A percentile compares a stretch with the other conserved stretches of the same genome.
Evolutionary conservation across 2,797 vertebrate genomes (phyloP).

Genomic region (Thripadectes ignobilis): DNA sequence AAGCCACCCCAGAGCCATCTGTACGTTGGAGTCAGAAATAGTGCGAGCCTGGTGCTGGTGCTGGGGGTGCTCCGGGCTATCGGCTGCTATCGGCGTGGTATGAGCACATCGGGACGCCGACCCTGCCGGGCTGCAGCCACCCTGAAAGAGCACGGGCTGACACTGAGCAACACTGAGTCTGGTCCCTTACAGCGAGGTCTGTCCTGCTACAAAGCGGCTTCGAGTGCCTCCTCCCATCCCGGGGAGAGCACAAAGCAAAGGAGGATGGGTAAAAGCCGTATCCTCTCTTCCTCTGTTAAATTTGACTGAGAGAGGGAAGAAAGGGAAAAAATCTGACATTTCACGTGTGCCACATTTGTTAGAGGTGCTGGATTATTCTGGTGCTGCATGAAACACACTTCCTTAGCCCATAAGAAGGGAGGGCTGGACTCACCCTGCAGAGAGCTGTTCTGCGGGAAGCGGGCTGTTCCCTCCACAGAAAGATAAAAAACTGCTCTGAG

Average conservation of each 20-base stretch:
- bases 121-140: background rate
- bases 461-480: background rate
- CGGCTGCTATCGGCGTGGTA: background rate
- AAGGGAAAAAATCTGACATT: background rate
- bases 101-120: background rate
- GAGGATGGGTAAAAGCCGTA: background rate
- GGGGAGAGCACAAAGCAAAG: fast-evolving
- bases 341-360: fast-evolving
- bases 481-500: background rate
- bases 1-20: constrained; percentile 61
- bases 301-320: fast-evolving
- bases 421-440: fast-evolving
- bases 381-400: fast-evolving
- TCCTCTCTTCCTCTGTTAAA: background rate
- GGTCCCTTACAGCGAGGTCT: background rate
- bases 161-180: background rate
- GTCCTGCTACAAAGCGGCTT: background rate
- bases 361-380: background rate
- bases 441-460: background rate
- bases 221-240: background rate
- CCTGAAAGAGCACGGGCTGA: background rate
- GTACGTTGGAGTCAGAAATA: background rate
- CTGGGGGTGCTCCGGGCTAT: background rate
- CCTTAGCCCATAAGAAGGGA: background rate
- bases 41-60: background rate